A percentile compares a stretch with the other conserved stretches of the same genome.
These are phyloP conservation scores for Gephyroberyx darwinii DNA, from an alignment of 2,797 vertebrate genomes.

Conservation along the genomic window DNA sequence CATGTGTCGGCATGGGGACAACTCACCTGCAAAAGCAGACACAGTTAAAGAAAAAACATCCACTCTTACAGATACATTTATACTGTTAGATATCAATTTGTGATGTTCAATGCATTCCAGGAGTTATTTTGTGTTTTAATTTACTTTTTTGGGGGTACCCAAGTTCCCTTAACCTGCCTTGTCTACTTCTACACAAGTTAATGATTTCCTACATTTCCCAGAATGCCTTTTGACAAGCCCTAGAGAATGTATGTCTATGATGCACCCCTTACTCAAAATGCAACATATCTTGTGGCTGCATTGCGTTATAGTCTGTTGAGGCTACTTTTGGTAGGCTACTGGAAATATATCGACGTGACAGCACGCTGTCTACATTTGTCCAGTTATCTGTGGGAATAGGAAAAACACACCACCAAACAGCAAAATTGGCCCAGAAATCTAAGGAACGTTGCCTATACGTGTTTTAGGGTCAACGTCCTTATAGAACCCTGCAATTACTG, in stretches of 20 bases:
- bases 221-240: too few relatives aligned
- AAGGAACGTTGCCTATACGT: not conserved
- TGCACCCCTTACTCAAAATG: too few relatives aligned
- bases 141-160: not conserved
- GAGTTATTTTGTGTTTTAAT: not conserved
- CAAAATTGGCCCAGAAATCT: not conserved
- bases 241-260: too few relatives aligned
- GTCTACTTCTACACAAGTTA: not conserved
- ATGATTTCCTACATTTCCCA: not conserved
- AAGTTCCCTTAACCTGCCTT: not conserved
- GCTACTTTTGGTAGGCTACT: not conserved
- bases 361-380: not conserved
- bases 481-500: not conserved
- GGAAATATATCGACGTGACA: not conserved
- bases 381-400: not conserved
- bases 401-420: not conserved
- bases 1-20: constrained; percentile 90
- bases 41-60: constrained; percentile 9
- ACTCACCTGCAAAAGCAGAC: constrained; percentile 85
- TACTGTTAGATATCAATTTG: not conserved
- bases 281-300: too few relatives aligned
- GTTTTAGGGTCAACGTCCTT: not conserved
- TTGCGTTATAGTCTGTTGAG: too few relatives aligned
- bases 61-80: not conserved
- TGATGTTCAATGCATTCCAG: not conserved